Evolutionary conservation across 2,888 invertebrate species (phyloP).

Genomic region (Netelia fuscicornis): DNA sequence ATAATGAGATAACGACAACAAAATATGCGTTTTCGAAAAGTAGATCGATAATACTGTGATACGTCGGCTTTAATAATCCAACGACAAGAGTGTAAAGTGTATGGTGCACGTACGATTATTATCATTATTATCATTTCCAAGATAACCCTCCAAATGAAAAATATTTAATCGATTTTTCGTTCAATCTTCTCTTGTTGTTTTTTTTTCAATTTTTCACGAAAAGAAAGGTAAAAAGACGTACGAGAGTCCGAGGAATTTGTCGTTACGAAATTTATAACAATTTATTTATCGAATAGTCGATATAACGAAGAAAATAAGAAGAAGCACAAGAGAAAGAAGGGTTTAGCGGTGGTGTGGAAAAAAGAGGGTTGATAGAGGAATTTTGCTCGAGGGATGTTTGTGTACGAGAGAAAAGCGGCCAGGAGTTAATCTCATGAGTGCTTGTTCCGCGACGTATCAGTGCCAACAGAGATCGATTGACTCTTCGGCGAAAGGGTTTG

Average conservation of each 20-base stretch:
- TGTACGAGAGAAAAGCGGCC: conserved; percentile 34
- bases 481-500: conserved; percentile 61
- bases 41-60: conserved; percentile 58
- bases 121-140: not conserved
- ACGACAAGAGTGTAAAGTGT: conserved; percentile 16
- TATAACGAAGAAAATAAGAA: not conserved
- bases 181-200: not conserved
- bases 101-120: conserved; percentile 1
- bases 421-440: conserved; percentile 67
- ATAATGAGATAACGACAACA: not conserved
- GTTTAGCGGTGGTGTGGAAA: conserved; percentile 5
- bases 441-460: conserved; percentile 62
- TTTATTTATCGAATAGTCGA: conserved; percentile 10
- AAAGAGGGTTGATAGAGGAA: no score
- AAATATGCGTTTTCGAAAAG: not conserved
- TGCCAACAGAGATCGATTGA: conserved; percentile 69
- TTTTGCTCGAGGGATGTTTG: not conserved
- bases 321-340: not conserved
- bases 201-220: not conserved
- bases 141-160: not conserved
- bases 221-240: conserved; percentile 17
- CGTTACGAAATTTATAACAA: not conserved
- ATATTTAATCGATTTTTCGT: not conserved
- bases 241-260: no score
- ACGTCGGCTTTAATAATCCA: conserved; percentile 36